These are phyloP conservation scores for Sinocyclocheilus maitianheensis DNA, from an alignment of 2,113 vertebrate genomes.

Conservation along the genomic window DNA sequence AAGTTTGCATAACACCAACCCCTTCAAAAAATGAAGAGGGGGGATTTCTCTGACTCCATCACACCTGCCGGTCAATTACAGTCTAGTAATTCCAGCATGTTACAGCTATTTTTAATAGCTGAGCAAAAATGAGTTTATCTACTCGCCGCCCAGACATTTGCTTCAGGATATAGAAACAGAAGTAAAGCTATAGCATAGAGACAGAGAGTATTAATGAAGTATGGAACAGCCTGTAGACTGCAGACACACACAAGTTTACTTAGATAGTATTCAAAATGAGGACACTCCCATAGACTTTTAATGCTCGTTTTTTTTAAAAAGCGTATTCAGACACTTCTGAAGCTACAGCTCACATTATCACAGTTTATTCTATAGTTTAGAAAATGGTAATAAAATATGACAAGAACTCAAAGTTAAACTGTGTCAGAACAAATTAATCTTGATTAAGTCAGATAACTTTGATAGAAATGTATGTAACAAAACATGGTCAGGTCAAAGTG, in stretches of 20 bases:
- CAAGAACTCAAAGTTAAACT: too few species aligned
- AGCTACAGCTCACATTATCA: too few species aligned
- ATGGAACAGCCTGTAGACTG: neutral
- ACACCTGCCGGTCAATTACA: conserved; percentile 65
- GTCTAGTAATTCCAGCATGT: conserved; percentile 60
- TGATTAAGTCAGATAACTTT: too few species aligned
- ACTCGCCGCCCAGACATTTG: neutral
- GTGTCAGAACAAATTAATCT: too few species aligned
- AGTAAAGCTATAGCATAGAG: neutral
- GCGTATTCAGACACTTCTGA: too few species aligned
- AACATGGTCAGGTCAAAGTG: too few species aligned
- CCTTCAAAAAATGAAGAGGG: neutral
- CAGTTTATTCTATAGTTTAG: too few species aligned
- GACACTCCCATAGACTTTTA: neutral
- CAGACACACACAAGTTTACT: neutral
- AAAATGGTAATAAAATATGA: too few species aligned
- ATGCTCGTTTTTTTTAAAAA: neutral
- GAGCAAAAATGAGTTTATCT: conserved; percentile 11
- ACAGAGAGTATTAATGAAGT: neutral
- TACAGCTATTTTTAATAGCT: conserved; percentile 33
- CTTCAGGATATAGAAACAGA: conserved; percentile 4
- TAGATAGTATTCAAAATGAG: neutral
- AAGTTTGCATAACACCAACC: conserved; percentile 40
- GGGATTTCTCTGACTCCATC: neutral
- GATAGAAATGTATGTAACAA: too few species aligned